Conservation (phyloP, 2,797 vertebrate genomes). For the Heterohyrax brucei region DNA sequence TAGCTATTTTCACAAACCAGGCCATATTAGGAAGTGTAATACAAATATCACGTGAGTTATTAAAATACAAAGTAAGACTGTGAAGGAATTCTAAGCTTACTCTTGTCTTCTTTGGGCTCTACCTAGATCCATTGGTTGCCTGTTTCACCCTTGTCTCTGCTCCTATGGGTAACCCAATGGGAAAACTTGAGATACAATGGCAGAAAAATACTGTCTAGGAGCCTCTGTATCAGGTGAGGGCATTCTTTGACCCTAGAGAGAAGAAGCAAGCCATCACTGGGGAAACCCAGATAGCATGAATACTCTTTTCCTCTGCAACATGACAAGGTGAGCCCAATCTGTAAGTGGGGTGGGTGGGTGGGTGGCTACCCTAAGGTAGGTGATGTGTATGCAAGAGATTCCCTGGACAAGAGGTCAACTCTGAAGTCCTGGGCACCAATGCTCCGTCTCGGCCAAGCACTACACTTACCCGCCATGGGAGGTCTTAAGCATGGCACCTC, state of each 20-base stretch:
- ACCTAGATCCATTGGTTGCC: background rate
- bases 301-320: background rate
- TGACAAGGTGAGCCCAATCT: background rate
- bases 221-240: background rate
- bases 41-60: background rate
- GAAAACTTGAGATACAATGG: slow-evolving; percentile 8
- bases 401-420: background rate
- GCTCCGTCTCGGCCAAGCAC: background rate
- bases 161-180: background rate
- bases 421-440: background rate
- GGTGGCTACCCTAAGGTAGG: background rate
- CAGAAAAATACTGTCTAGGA: background rate
- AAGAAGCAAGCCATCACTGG: too few species aligned
- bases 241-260: background rate
- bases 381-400: background rate
- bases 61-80: background rate
- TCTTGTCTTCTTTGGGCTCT: slow-evolving; percentile 10
- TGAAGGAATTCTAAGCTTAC: background rate
- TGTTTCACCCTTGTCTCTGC: background rate
- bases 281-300: background rate
- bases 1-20: background rate
- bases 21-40: slow-evolving; percentile 21
- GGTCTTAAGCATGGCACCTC: background rate
- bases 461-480: background rate
- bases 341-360: background rate